Evolutionary conservation across 2,797 vertebrate genomes (phyloP).

Genomic region (Limnodromus scolopaceus): DNA sequence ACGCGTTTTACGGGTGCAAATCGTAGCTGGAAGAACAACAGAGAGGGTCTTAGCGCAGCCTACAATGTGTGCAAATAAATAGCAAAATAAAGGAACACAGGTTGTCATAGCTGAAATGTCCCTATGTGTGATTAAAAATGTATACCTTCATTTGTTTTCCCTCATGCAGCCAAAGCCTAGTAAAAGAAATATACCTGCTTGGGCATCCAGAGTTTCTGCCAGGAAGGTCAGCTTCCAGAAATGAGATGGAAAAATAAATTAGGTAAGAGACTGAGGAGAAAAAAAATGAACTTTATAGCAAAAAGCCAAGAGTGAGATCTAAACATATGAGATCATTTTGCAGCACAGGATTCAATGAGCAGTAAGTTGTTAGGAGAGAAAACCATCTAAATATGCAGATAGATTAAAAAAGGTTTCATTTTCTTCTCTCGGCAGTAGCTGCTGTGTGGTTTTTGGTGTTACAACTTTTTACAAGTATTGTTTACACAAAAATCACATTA

Average conservation of each 20-base stretch:
- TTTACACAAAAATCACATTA: neutral
- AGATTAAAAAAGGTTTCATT: constrained; percentile 11
- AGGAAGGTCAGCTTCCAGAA: constrained; percentile 57
- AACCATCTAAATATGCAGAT: constrained; percentile 26
- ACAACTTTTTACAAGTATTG: neutral
- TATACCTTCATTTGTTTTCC: constrained; percentile 37
- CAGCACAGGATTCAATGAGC: constrained; percentile 30
- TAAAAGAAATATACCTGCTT: neutral
- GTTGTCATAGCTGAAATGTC: neutral
- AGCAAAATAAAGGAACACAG: neutral
- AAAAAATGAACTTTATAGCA: constrained; percentile 58
- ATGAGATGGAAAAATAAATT: constrained; percentile 26
- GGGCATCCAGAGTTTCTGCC: neutral
- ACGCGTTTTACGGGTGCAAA: neutral
- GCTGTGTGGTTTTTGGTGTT: neutral
- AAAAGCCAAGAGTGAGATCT: constrained; percentile 53
- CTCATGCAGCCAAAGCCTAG: neutral
- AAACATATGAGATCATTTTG: neutral
- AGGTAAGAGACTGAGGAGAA: constrained; percentile 52
- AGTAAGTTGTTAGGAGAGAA: constrained; percentile 53
- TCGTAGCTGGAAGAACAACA: neutral
- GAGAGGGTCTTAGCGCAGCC: neutral
- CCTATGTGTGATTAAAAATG: constrained; percentile 18
- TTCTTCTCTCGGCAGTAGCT: constrained; percentile 13
- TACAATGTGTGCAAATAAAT: neutral